Conservation (phyloP, 2,113 vertebrate genomes). For the Stegastes partitus region DNA sequence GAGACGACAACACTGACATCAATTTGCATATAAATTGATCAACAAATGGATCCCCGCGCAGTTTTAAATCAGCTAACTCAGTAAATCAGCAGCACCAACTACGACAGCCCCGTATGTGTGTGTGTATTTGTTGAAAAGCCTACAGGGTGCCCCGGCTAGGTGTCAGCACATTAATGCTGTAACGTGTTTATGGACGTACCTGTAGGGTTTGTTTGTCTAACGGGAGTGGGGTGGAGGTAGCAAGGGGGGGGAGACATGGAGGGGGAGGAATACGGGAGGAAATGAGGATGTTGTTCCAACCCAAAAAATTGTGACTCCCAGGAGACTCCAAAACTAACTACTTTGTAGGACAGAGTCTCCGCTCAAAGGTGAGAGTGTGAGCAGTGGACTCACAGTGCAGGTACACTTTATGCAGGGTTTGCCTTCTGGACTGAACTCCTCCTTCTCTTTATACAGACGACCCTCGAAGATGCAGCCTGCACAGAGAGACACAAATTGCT, state of each 20-base stretch:
- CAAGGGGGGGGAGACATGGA: not conserved
- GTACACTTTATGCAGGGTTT: constrained; percentile 93
- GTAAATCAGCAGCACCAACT: not conserved
- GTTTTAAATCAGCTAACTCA: not conserved
- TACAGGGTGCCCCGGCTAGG: constrained; percentile 12
- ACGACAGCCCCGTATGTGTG: not conserved
- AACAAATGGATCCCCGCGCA: too few species aligned
- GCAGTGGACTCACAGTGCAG: constrained; percentile 88
- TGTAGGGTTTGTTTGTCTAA: constrained; percentile 54
- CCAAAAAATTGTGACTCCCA: constrained; percentile 41
- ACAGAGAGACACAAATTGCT: constrained; percentile 2
- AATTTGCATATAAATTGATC: too few species aligned
- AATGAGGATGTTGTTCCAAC: constrained; percentile 52
- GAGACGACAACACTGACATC: too few species aligned
- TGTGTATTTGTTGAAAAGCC: constrained; percentile 33
- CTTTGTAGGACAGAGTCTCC: constrained; percentile 22
- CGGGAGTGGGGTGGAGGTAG: too few species aligned
- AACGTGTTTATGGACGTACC: constrained; percentile 64
- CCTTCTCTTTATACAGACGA: constrained; percentile 91
- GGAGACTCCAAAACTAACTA: constrained; percentile 35
- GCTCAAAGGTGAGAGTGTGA: not conserved
- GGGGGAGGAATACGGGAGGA: not conserved
- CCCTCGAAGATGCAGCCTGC: constrained; percentile 96
- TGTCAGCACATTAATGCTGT: constrained; percentile 58
- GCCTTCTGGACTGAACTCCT: constrained; percentile 94